phyloP scores from a whole-genome alignment of 2,888 invertebrate genomes.

The Microctonus aethiopoides region DNA sequence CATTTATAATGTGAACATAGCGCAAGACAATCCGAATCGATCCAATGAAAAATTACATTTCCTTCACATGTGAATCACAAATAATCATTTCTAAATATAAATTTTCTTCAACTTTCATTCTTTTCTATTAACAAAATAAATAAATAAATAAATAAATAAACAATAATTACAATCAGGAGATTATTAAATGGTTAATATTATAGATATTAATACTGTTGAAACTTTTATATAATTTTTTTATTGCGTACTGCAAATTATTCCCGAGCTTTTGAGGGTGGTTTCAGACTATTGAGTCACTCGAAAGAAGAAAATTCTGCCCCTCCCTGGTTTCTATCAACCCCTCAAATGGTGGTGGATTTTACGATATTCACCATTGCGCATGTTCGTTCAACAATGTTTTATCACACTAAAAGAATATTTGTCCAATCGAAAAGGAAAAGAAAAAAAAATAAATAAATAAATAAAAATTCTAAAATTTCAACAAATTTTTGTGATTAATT shows the following conservation, averaged over 20 bases:
- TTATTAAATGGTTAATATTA: no score
- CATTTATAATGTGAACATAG: not conserved
- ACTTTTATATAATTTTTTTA: no score
- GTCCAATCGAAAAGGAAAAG: constrained; percentile 38
- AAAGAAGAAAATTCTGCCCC: constrained; percentile 53
- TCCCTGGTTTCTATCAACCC: constrained; percentile 59
- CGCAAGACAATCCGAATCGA: not conserved
- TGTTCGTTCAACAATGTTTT: constrained; percentile 42
- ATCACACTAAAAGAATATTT: constrained; percentile 6
- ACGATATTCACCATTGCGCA: constrained; percentile 47
- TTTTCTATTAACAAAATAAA: not conserved
- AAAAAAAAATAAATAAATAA: no score
- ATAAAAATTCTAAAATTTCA: no score
- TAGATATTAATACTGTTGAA: no score
- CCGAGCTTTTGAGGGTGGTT: constrained; percentile 33
- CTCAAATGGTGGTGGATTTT: constrained; percentile 35
- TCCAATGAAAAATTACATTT: not conserved
- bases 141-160: no score
- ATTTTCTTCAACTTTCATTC: no score
- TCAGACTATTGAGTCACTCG: constrained; percentile 58
- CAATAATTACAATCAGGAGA: no score
- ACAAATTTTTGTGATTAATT: no score
- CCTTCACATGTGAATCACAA: no score
- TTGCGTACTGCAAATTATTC: not conserved
- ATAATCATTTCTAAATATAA: no score